A percentile compares a stretch with the other conserved stretches of the same genome.
These are phyloP conservation scores for Leptinotarsa undecemlineata DNA, from an alignment of 1,140 invertebrate species.

Conservation along the genomic window DNA sequence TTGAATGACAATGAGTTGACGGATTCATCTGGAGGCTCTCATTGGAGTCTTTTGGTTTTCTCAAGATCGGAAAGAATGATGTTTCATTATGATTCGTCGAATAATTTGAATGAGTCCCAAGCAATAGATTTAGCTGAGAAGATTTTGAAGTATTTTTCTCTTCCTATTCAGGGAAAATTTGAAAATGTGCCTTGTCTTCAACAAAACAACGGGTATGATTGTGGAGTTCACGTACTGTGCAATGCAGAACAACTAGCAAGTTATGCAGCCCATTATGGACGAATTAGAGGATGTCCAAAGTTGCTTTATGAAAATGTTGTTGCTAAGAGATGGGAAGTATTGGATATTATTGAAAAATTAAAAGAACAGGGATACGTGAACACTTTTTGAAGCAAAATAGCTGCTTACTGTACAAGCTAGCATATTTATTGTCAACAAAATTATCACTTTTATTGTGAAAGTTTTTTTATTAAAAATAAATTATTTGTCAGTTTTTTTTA, in stretches of 20 bases:
- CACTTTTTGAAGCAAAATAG: too few species aligned
- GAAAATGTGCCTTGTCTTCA: conserved; percentile 66
- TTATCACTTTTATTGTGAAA: too few species aligned
- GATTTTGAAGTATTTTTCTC: conserved; percentile 61
- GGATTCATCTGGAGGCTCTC: conserved; percentile 76
- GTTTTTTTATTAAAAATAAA: too few species aligned
- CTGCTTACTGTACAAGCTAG: too few species aligned
- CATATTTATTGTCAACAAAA: too few species aligned
- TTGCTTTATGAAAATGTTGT: conserved; percentile 42
- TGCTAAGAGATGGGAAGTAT: conserved; percentile 51
- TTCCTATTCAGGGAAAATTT: conserved; percentile 56
- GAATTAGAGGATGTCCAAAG: conserved; percentile 59
- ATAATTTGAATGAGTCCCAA: conserved; percentile 61
- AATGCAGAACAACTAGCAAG: conserved; percentile 69
- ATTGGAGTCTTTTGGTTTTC: conserved; percentile 81
- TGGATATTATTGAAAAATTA: conserved; percentile 52
- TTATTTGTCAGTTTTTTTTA: too few species aligned
- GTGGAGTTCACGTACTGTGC: conserved; percentile 58
- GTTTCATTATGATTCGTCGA: conserved; percentile 80
- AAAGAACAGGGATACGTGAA: background rate
- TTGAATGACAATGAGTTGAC: conserved; percentile 79
- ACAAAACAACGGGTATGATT: conserved; percentile 58
- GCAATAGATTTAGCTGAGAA: conserved; percentile 63
- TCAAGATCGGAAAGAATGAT: conserved; percentile 69
- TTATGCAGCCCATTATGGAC: conserved; percentile 57